Evolutionary conservation across 2,797 vertebrate species (phyloP).

Genomic region (Pangasius macronema): DNA sequence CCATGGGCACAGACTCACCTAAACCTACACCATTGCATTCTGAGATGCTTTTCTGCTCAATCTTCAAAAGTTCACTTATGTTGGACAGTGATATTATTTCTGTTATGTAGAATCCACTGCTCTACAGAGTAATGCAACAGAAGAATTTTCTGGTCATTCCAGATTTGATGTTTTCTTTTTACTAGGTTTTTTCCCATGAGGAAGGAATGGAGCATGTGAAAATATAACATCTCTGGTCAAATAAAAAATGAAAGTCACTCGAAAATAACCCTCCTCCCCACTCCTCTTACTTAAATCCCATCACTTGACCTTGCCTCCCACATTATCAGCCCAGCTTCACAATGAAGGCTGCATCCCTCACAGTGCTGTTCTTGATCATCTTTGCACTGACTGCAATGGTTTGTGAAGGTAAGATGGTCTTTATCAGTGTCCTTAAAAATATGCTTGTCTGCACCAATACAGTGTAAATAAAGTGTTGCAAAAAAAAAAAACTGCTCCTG

Average conservation of each 20-base stretch:
- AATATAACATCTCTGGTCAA: neutral
- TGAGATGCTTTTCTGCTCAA: too few species aligned
- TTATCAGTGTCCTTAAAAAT: neutral
- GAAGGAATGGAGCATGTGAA: neutral
- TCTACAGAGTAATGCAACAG: neutral
- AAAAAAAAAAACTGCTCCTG: neutral
- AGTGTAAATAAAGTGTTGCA: neutral
- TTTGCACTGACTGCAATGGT: slow-evolving; percentile 38
- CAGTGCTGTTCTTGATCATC: slow-evolving; percentile 32
- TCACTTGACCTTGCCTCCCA: neutral
- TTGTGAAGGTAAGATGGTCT: slow-evolving; percentile 46
- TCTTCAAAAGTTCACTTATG: neutral
- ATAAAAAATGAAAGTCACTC: slow-evolving; percentile 51
- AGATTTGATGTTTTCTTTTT: neutral
- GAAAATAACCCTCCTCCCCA: neutral
- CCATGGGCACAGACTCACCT: neutral
- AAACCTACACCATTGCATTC: neutral
- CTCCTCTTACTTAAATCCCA: neutral
- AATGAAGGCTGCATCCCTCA: slow-evolving; percentile 41
- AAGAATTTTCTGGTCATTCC: neutral
- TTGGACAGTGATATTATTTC: neutral
- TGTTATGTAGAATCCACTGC: neutral
- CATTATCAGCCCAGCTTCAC: neutral
- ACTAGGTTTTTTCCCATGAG: slow-evolving; percentile 38
- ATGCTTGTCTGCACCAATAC: neutral